phyloP scores from a whole-genome alignment of 1,140 invertebrate genomes.

The Orchesella cincta region DNA sequence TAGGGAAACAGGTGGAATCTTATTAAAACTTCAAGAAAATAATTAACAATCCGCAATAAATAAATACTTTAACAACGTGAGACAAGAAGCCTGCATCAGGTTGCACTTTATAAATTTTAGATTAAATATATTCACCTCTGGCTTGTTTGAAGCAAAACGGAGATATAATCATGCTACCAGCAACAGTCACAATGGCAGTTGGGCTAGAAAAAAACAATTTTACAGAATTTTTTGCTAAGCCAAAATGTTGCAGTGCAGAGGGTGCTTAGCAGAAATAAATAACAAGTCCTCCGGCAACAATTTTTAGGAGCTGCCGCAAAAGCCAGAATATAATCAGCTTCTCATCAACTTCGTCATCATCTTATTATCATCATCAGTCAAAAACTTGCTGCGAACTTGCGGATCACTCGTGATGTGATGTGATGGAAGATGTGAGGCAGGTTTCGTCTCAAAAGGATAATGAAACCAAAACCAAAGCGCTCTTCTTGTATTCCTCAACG shows the following conservation, averaged over 20 bases:
- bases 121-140: neutral
- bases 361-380: constrained; percentile 14
- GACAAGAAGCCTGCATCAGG: constrained; percentile 7
- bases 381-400: constrained; percentile 4
- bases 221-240: neutral
- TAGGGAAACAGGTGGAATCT: constrained; percentile 16
- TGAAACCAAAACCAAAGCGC: no score
- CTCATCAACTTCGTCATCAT: neutral
- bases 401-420: neutral
- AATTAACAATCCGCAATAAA: constrained; percentile 19
- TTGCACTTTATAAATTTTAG: constrained; percentile 15
- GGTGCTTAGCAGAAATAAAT: no score
- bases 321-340: constrained; percentile 4
- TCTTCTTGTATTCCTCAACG: no score
- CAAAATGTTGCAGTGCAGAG: no score
- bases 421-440: neutral
- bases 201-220: no score
- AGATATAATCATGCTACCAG: neutral
- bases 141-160: no score
- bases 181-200: no score
- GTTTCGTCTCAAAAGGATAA: no score
- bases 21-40: constrained; percentile 16
- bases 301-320: constrained; percentile 2
- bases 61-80: constrained; percentile 19
- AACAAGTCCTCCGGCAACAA: neutral